phyloP scores from a whole-genome alignment of 2,797 vertebrate genomes.

The Anguilla marmorata region DNA sequence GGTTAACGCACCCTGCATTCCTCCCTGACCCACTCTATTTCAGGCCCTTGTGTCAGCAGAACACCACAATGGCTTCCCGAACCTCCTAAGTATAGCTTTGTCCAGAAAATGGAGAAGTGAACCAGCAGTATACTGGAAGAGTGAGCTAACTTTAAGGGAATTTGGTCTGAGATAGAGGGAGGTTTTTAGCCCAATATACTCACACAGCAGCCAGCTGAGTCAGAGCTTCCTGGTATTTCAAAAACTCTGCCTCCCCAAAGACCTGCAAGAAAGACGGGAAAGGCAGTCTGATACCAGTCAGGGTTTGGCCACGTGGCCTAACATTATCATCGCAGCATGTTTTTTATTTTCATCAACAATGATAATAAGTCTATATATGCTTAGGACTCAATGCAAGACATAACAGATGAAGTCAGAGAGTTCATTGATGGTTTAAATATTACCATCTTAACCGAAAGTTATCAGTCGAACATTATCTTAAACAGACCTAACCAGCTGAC shows the following conservation, averaged over 20 bases:
- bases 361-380: neutral
- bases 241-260: conserved; percentile 85
- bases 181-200: conserved; percentile 58
- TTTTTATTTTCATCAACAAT: neutral
- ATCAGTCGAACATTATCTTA: neutral
- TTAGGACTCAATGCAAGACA: neutral
- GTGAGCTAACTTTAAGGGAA: neutral
- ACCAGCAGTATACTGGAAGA: neutral
- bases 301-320: neutral
- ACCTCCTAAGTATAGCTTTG: neutral
- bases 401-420: neutral
- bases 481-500: no score
- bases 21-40: neutral
- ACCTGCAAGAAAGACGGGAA: conserved; percentile 62
- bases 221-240: conserved; percentile 85
- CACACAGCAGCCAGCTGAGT: conserved; percentile 82
- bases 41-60: neutral
- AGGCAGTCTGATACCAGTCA: neutral
- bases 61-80: neutral
- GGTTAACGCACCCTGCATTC: neutral
- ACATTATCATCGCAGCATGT: neutral
- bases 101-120: neutral
- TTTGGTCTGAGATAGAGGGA: neutral
- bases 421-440: neutral
- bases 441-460: neutral